phyloP scores from a whole-genome alignment of 2,888 invertebrate genomes.

The Lasioglossum pauxillum region DNA sequence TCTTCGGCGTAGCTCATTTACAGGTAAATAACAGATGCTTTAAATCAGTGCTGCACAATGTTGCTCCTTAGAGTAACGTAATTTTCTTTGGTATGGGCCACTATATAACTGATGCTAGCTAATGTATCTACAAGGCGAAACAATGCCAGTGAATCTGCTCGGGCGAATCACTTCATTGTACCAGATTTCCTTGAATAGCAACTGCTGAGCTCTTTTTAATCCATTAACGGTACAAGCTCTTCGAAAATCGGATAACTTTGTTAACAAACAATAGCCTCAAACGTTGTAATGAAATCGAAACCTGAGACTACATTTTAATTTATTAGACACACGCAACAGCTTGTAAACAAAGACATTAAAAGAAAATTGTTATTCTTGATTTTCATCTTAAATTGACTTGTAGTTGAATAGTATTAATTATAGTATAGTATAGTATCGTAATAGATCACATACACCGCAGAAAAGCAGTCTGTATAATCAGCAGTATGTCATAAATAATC shows the following conservation, averaged over 20 bases:
- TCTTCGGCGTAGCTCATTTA: neutral
- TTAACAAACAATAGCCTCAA: neutral
- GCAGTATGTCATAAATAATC: neutral
- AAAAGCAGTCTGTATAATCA: too few species aligned
- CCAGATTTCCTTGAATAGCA: neutral
- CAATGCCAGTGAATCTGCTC: neutral
- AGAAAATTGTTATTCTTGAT: neutral
- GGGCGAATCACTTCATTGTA: neutral
- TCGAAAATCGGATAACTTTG: neutral
- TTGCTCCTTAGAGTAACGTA: neutral
- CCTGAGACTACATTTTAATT: neutral
- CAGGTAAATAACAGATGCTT: neutral
- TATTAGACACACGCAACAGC: neutral
- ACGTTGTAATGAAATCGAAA: neutral
- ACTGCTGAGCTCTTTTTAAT: neutral
- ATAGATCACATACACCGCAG: too few species aligned
- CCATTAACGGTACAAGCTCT: neutral
- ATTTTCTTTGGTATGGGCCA: neutral
- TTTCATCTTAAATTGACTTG: neutral
- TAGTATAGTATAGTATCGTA: too few species aligned
- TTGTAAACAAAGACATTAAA: neutral
- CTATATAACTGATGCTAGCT: neutral
- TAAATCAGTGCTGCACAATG: neutral
- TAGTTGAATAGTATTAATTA: neutral
- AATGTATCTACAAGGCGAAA: neutral